Conservation (phyloP, 2,113 vertebrate species). For the Phainopepla nitens region DNA sequence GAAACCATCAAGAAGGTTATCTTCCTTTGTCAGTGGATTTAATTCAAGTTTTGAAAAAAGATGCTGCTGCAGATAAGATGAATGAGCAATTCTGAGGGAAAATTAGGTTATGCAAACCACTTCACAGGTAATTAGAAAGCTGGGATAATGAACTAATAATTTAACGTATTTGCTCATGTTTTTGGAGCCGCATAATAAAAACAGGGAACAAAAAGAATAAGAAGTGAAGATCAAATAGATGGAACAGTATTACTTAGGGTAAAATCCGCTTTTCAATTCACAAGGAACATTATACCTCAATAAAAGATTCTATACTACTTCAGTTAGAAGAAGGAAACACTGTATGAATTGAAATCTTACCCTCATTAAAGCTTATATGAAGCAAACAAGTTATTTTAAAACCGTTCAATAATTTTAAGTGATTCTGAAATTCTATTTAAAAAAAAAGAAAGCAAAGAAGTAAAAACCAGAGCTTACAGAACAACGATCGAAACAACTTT, state of each 20-base stretch:
- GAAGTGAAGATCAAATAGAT: neutral
- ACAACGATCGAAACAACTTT: neutral
- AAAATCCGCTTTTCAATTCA: neutral
- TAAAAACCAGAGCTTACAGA: neutral
- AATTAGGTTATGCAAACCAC: neutral
- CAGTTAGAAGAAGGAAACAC: neutral
- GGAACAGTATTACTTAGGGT: neutral
- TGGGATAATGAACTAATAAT: neutral
- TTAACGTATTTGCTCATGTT: neutral
- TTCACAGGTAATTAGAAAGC: neutral
- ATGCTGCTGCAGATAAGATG: neutral
- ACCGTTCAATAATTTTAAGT: neutral
- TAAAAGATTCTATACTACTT: neutral
- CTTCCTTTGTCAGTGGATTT: neutral
- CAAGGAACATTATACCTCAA: fast-evolving
- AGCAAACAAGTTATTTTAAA: neutral
- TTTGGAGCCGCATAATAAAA: neutral
- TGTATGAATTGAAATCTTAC: neutral
- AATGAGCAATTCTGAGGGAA: neutral
- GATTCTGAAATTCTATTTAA: neutral
- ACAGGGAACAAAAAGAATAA: neutral
- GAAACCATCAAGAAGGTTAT: neutral
- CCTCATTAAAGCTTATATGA: neutral
- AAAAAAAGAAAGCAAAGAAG: neutral
- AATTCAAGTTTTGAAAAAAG: neutral